Conservation (phyloP, 2,888 invertebrate species). For the Pristionchus mayeri region DNA sequence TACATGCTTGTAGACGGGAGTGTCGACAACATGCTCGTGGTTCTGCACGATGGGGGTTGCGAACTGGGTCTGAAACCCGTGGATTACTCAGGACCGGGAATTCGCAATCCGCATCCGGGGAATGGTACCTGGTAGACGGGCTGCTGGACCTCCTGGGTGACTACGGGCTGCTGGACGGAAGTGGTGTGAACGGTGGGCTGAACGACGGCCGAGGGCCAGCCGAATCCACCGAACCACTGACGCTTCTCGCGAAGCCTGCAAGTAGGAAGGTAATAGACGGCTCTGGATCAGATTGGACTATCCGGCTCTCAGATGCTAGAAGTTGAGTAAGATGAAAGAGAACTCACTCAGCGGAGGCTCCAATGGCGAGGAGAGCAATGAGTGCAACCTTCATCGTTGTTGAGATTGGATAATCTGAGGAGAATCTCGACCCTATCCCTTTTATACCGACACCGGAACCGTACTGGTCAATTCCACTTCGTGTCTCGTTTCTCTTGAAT, state of each 20-base stretch:
- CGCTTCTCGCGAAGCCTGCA: not conserved
- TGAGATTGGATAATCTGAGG: conserved; percentile 36
- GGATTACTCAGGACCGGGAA: conserved; percentile 18
- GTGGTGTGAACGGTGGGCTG: conserved; percentile 42
- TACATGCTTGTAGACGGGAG: conserved; percentile 48
- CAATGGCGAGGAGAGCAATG: conserved; percentile 34
- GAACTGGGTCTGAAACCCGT: conserved; percentile 3
- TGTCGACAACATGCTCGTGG: conserved; percentile 31
- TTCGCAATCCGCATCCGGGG: not conserved
- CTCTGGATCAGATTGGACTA: not conserved
- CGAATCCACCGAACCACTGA: conserved; percentile 21
- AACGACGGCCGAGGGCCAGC: conserved; percentile 4
- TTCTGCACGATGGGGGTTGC: conserved; percentile 33
- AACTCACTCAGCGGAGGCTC: conserved; percentile 39
- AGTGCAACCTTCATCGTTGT: conserved; percentile 32
- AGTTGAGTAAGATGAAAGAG: not conserved
- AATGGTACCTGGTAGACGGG: conserved; percentile 46
- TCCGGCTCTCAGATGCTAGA: too few relatives aligned
- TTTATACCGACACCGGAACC: conserved; percentile 25
- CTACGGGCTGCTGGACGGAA: conserved; percentile 46
- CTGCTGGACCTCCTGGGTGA: conserved; percentile 47
- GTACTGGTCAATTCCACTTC: conserved; percentile 6
- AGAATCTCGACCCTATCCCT: not conserved
- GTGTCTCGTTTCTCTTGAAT: not conserved
- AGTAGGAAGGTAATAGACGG: not conserved